Evolutionary conservation across 1,140 invertebrate genomes (phyloP).

Genomic region (Caenorhabditis brenneri): DNA sequence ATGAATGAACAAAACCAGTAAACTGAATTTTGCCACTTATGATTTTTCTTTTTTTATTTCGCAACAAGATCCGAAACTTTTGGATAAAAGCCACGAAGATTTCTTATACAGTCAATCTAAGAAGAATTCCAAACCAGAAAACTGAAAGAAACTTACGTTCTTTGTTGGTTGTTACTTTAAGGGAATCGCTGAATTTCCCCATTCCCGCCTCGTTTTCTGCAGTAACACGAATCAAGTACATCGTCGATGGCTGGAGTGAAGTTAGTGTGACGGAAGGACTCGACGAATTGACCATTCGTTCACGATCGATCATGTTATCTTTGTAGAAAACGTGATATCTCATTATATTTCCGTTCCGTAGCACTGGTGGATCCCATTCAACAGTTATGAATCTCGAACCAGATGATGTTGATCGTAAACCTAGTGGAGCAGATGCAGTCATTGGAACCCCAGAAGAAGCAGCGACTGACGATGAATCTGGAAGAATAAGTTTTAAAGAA

Average conservation of each 20-base stretch:
- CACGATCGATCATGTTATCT: constrained; percentile 79
- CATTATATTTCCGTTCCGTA: constrained; percentile 76
- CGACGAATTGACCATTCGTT: constrained; percentile 81
- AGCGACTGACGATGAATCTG: constrained; percentile 56
- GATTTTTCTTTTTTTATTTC: no score
- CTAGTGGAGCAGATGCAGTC: constrained; percentile 78
- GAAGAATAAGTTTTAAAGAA: background rate
- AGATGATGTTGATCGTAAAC: constrained; percentile 77
- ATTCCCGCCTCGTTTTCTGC: constrained; percentile 79
- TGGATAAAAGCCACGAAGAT: no score
- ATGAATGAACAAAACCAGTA: background rate
- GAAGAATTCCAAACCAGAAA: no score
- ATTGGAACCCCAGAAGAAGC: constrained; percentile 58
- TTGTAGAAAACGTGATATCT: constrained; percentile 84
- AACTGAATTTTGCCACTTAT: constrained; percentile 34
- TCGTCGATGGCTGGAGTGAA: constrained; percentile 81
- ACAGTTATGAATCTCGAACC: constrained; percentile 84
- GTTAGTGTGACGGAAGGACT: constrained; percentile 80
- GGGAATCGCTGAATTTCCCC: constrained; percentile 75
- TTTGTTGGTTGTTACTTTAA: constrained; percentile 77
- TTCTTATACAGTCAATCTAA: no score
- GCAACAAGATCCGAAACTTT: no score
- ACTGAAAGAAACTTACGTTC: constrained; percentile 75
- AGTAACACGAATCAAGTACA: constrained; percentile 84
- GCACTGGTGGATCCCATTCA: constrained; percentile 80